phyloP scores from a whole-genome alignment of 2,113 vertebrate species.

The Phyllostomus hastatus region DNA sequence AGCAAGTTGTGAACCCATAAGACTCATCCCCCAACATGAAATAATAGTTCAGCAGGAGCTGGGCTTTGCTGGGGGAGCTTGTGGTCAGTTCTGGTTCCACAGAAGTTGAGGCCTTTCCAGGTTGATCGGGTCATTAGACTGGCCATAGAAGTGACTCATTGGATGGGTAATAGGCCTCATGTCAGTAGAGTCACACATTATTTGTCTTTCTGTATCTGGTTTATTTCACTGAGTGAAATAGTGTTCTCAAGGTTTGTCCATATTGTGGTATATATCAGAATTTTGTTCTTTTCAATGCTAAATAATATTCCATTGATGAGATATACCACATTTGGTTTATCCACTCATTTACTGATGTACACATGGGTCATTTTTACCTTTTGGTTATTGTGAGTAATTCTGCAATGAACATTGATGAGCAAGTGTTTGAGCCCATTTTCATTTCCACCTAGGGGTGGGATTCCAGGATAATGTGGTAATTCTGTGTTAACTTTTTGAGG shows the following conservation, averaged over 20 bases:
- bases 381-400: not conserved
- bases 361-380: not conserved
- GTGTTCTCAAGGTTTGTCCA: not conserved
- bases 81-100: not conserved
- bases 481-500: not conserved
- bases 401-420: not conserved
- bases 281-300: not conserved
- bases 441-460: not conserved
- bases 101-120: not conserved
- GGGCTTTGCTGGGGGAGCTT: constrained; percentile 1
- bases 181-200: not conserved
- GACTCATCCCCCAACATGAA: not conserved
- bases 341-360: not conserved
- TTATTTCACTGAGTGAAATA: not conserved
- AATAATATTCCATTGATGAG: not conserved
- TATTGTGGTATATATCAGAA: not conserved
- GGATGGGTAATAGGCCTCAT: not conserved
- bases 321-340: not conserved
- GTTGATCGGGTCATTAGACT: not conserved
- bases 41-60: not conserved
- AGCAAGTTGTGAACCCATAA: not conserved
- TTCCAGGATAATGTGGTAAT: not conserved
- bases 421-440: not conserved
- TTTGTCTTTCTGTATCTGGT: not conserved
- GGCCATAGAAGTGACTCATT: not conserved